A percentile compares a stretch with the other conserved stretches of the same genome.
phyloP scores from a whole-genome alignment of 2,888 invertebrate species.

The Archips crataeganus region DNA sequence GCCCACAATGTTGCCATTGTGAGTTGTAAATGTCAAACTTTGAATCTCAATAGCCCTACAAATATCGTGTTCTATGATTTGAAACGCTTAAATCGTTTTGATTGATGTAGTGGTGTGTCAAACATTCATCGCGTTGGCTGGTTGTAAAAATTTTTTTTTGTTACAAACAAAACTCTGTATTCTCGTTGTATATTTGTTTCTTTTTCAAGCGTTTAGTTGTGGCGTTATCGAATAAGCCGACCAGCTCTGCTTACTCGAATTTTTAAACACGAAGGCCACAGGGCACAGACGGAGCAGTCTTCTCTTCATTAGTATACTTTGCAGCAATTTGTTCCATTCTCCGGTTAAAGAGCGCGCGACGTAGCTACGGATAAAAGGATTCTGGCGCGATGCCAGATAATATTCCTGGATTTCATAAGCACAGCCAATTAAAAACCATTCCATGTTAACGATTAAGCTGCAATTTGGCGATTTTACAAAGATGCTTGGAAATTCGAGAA shows the following conservation, averaged over 20 bases:
- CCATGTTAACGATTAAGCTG: conserved; percentile 26
- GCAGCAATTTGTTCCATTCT: conserved; percentile 18
- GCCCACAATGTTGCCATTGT: conserved; percentile 36
- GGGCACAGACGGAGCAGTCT: background rate
- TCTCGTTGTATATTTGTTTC: conserved; percentile 3
- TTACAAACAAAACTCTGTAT: background rate
- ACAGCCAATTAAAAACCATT: conserved; percentile 38
- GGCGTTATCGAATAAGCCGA: conserved; percentile 1
- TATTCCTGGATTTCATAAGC: conserved; percentile 33
- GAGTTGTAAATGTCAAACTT: conserved; percentile 40
- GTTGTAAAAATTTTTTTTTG: conserved; percentile 22
- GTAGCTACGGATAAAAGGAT: conserved; percentile 25
- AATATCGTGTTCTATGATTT: conserved; percentile 31
- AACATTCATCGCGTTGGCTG: conserved; percentile 33
- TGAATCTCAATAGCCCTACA: conserved; percentile 39
- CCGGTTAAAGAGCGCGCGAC: conserved; percentile 12
- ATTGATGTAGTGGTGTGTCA: conserved; percentile 32
- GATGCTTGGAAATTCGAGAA: conserved; percentile 14
- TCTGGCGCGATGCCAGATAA: conserved; percentile 36
- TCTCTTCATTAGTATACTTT: conserved; percentile 32
- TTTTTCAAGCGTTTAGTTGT: background rate
- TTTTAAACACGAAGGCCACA: conserved; percentile 12
- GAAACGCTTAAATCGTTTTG: conserved; percentile 31
- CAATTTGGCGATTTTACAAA: conserved; percentile 26
- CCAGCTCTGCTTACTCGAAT: conserved; percentile 9